Base-by-base conservation (phyloP, 2,888 invertebrate species). In the Phoenoteleia sp. region DNA sequence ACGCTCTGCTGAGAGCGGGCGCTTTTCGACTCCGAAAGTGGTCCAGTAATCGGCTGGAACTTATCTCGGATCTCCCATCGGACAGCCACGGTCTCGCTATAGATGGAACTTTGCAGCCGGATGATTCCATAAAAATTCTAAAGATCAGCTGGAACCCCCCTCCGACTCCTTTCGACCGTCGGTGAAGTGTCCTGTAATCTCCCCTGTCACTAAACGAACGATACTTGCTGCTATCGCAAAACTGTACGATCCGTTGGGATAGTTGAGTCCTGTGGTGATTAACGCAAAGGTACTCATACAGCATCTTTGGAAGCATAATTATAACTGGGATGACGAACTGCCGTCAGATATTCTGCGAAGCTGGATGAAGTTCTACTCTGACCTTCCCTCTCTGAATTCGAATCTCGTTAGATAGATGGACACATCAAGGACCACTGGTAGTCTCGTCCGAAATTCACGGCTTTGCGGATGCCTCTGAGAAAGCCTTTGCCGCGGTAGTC, bases 11-110 rank as follows among this genome's bases (percentile, higher is more conserved):
- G 3, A 11, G 21, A 0, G 5, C 13, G 2, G 64, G 47, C 3
- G 36, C 36, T 2, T 67, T 67, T 6, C 17, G 17, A 2, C 36
- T 67, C 4, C 29, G 66, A 5, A 67, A 52, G 23, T 67, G 66
- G 66, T 29, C 66, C 3, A 49, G 60, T 15, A 58, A 58, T 9
- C 9, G 11, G 11, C 21, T 19, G n/a, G n/a, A n/a, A n/a, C n/a
- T n/a, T n/a, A n/a, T n/a, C n/a, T n/a, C n/a, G n/a, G n/a, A n/a
- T n/a, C n/a, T n/a, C n/a, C n/a, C n/a, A n/a, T n/a, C n/a, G n/a
- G n/a, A n/a, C n/a, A n/a, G n/a, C n/a, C n/a, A n/a, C n/a, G n/a
- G n/a, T n/a, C n/a, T n/a, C n/a, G n/a, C n/a, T n/a, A n/a, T n/a
- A n/a, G n/a, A n/a, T n/a, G n/a, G n/a, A n/a, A n/a, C n/a, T n/a